phyloP scores from a whole-genome alignment of 2,888 invertebrate species.

The Cerastoderma edule region DNA sequence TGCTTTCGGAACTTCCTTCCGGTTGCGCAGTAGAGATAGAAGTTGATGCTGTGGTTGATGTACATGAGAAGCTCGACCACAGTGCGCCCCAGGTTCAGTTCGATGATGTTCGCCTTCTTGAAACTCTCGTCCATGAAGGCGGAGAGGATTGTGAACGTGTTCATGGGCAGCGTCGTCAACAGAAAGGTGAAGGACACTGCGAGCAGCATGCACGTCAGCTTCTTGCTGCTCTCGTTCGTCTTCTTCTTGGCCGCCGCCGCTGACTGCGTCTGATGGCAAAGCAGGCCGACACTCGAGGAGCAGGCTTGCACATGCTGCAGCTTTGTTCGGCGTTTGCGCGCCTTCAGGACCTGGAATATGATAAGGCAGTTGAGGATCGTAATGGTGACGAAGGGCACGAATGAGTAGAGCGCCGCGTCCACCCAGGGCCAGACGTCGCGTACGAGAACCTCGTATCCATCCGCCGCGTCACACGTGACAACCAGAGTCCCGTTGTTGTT shows the following conservation, averaged over 20 bases:
- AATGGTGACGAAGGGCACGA: constrained; percentile 79
- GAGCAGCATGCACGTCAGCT: constrained; percentile 81
- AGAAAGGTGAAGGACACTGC: constrained; percentile 81
- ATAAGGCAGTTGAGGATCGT: constrained; percentile 79
- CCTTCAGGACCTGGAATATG: constrained; percentile 77
- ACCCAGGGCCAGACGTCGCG: constrained; percentile 81
- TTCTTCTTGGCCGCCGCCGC: no score
- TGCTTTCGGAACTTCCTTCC: constrained; percentile 74
- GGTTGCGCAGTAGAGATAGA: constrained; percentile 77
- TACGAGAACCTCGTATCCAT: constrained; percentile 58
- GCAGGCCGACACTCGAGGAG: constrained; percentile 16
- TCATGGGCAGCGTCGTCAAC: constrained; percentile 80
- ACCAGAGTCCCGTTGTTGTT: neutral
- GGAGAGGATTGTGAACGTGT: constrained; percentile 70
- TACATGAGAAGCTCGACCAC: constrained; percentile 80
- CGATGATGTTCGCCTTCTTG: constrained; percentile 41
- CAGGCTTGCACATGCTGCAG: constrained; percentile 44
- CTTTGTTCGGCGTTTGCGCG: constrained; percentile 56
- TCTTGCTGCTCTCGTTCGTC: constrained; percentile 67
- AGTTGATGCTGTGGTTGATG: constrained; percentile 80
- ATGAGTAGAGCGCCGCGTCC: constrained; percentile 80
- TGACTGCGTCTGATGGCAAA: constrained; percentile 27
- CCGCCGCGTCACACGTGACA: constrained; percentile 62
- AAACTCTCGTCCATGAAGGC: constrained; percentile 53
- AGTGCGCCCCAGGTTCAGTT: constrained; percentile 71